Percentiles rank a stretch among this genome's conserved stretches.
phyloP scores from a whole-genome alignment of 2,888 invertebrate species.

The Perizoma flavofasciatum region DNA sequence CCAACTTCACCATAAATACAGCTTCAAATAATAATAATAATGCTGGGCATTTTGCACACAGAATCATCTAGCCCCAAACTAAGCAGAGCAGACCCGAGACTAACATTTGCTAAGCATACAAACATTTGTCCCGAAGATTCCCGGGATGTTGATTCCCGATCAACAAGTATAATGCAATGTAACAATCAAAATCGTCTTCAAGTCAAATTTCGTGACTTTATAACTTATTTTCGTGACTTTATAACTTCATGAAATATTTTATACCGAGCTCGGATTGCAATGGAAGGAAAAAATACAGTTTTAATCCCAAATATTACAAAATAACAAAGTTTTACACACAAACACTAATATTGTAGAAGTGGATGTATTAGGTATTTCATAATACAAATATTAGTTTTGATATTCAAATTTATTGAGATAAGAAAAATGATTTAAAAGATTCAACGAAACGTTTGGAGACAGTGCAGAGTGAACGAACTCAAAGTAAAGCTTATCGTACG shows the following conservation, averaged over 20 bases:
- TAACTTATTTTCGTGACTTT: constrained; percentile 36
- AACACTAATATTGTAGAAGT: neutral
- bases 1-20: too few species aligned
- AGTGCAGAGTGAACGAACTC: constrained; percentile 60
- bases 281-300: constrained; percentile 3
- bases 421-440: constrained; percentile 40
- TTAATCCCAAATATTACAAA: neutral
- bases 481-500: constrained; percentile 61
- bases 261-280: constrained; percentile 12
- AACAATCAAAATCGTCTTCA: too few species aligned
- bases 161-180: constrained; percentile 34
- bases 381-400: constrained; percentile 23
- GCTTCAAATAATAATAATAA: too few species aligned
- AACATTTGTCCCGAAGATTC: too few species aligned
- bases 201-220: too few species aligned
- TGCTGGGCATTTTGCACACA: too few species aligned
- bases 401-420: constrained; percentile 36
- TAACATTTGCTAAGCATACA: too few species aligned
- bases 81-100: too few species aligned
- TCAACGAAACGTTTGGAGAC: constrained; percentile 36
- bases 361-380: constrained; percentile 3
- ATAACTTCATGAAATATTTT: constrained; percentile 25
- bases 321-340: neutral
- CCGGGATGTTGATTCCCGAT: too few species aligned
- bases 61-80: too few species aligned